Evolutionary conservation across 2,113 vertebrate species (phyloP).

Genomic region (Gnathonemus echidnorhynchus): DNA sequence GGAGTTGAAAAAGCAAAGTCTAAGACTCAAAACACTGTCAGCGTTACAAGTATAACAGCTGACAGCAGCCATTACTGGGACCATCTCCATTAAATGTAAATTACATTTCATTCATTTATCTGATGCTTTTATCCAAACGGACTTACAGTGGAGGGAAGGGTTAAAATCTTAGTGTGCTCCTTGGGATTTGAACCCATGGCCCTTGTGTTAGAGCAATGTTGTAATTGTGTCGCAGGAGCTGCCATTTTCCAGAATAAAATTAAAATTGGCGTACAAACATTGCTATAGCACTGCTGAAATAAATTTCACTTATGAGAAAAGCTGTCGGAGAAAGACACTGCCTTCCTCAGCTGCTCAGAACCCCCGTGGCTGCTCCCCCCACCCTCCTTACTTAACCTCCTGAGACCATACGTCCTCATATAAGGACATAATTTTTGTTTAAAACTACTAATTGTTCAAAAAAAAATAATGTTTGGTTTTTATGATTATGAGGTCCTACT

Average conservation of each 20-base stretch:
- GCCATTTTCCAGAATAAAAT: background rate
- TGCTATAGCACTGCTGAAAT: background rate
- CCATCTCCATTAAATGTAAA: background rate
- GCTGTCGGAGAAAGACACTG: background rate
- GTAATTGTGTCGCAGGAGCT: background rate
- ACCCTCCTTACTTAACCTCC: background rate
- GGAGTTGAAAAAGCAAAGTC: background rate
- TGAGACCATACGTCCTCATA: no score
- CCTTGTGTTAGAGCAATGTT: background rate
- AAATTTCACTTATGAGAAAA: background rate
- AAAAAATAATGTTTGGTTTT: no score
- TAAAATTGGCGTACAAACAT: background rate
- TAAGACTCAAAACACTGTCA: background rate
- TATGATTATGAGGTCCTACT: no score
- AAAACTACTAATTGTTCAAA: no score
- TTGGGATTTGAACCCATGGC: background rate
- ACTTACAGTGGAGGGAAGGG: background rate
- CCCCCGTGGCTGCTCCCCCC: background rate
- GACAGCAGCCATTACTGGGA: background rate
- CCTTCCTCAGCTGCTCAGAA: background rate
- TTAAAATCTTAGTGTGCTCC: no score
- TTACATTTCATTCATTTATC: background rate
- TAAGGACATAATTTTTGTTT: no score
- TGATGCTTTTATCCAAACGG: background rate
- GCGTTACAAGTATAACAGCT: background rate